Base-by-base conservation (phyloP, 2,113 vertebrate genomes). In the Amazona guildingii region DNA sequence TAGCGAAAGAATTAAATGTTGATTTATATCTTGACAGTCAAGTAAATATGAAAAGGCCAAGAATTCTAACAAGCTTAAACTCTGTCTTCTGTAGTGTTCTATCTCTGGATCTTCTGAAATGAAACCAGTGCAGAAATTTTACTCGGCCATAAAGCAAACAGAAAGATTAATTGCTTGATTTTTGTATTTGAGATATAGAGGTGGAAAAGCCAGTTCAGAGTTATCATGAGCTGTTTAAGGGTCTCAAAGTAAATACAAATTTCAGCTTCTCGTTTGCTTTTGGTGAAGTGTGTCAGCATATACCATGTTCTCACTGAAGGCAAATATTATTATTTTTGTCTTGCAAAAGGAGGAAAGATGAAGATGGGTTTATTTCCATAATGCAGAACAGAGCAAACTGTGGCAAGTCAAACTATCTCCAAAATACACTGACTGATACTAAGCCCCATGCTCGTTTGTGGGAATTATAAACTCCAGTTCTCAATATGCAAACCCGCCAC, bases 11-110 rank as follows among this genome's bases (percentile, higher is more conserved):
- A 92, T 64, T 90, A 16, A 61, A 88, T 41, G 48, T 57, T 90
- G 33, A 83, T 94, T 95, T 92, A 33, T 87, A 77, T 85, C 70
- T 76, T 92, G 66, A 89, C 41, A 82, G 77, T 72, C 52, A 87
- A 91, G 59, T 94, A 95, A 91, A 91, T 84, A 82, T n/a, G 48
- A 39, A 72, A 87, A 79, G 28, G 21, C 67, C 52, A 79, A 72
- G 66, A 87, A 84, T 64, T 89, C 21, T 57, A 78, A 54, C 19
- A 74, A 18, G 70, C 46, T 88, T 75, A 67, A 91, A 85, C 33
- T 72, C 52, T 70, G 43, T 86, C 37, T 94, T 89, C 57, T 89
- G 25, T 63, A 54, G 63, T 67, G 46, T 17, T 86, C 28, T 86
- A 2, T 78, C 69, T 84, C 61, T 91, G 66, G 61, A 82, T 78